These are phyloP conservation scores for Zophobas atratus DNA, from an alignment of 1,140 invertebrate genomes.

Conservation along the genomic window DNA sequence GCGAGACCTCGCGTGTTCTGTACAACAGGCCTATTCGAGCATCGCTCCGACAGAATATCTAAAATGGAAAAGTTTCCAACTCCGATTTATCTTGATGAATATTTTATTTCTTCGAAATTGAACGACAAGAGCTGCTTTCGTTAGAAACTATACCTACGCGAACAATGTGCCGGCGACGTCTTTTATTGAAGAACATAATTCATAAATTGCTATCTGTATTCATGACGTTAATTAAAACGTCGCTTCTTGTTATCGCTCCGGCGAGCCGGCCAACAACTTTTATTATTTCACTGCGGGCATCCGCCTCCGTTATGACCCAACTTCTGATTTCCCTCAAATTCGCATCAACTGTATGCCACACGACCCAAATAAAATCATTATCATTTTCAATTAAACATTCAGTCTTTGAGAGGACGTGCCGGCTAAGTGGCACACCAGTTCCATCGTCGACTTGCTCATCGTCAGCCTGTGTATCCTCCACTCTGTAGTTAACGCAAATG, in stretches of 20 bases:
- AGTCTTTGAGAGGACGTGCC: neutral
- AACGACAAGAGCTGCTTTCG: conserved; percentile 44
- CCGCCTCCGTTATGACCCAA: neutral
- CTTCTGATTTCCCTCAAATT: conserved; percentile 3
- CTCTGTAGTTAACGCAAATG: conserved; percentile 26
- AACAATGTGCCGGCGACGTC: conserved; percentile 43
- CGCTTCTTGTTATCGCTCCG: conserved; percentile 27
- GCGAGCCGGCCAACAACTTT: conserved; percentile 34
- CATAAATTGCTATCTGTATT: conserved; percentile 45
- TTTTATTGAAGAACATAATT: conserved; percentile 46
- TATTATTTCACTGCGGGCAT: conserved; percentile 18
- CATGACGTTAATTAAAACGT: conserved; percentile 48
- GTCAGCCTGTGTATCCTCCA: conserved; percentile 2
- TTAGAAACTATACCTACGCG: conserved; percentile 29
- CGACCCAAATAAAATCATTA: conserved; percentile 4
- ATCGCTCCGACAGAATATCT: conserved; percentile 49
- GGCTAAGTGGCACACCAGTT: neutral
- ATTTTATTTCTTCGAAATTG: conserved; percentile 52
- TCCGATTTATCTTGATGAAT: conserved; percentile 53
- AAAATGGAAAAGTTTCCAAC: conserved; percentile 52
- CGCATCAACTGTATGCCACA: neutral
- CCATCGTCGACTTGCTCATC: neutral
- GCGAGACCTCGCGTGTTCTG: conserved; percentile 32
- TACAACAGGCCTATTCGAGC: conserved; percentile 40
- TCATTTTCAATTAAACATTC: neutral